These are phyloP conservation scores for Anagrus nilaparvatae DNA, from an alignment of 1,140 invertebrate genomes.

Conservation along the genomic window DNA sequence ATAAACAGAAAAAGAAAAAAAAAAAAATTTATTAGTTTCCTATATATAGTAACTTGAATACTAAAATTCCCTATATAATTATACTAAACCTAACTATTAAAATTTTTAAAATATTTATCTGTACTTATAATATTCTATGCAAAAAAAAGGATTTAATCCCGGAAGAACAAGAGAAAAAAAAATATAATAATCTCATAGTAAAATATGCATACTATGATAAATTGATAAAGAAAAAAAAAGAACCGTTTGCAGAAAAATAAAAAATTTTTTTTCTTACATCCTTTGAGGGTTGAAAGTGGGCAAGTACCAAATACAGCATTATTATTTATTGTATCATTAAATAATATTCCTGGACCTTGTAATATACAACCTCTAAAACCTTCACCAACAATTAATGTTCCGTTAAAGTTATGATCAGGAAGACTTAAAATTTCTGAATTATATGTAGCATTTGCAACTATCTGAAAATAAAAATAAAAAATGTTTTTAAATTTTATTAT, in stretches of 20 bases:
- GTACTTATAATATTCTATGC: no score
- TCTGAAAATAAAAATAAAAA: slow-evolving; percentile 37
- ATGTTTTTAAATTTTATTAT: no score
- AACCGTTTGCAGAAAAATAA: neutral
- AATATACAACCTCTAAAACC: slow-evolving; percentile 73
- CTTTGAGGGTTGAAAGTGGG: slow-evolving; percentile 51
- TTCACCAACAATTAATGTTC: slow-evolving; percentile 62
- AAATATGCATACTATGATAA: no score
- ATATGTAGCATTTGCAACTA: slow-evolving; percentile 68
- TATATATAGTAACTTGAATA: no score
- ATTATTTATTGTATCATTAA: slow-evolving; percentile 53
- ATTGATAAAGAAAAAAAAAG: neutral
- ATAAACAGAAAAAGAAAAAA: no score
- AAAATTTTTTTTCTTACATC: slow-evolving; percentile 53
- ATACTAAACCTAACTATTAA: no score
- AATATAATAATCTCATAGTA: no score
- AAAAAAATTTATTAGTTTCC: no score
- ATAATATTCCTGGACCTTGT: slow-evolving; percentile 71
- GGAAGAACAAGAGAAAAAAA: no score
- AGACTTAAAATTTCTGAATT: slow-evolving; percentile 62
- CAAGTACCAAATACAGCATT: slow-evolving; percentile 66
- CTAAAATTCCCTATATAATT: no score
- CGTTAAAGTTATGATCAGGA: slow-evolving; percentile 47
- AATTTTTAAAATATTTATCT: no score
- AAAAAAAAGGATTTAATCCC: no score